Percentiles rank a stretch among this genome's conserved stretches.
phyloP scores from a whole-genome alignment of 2,888 invertebrate species.

The Cetonia aurata region DNA sequence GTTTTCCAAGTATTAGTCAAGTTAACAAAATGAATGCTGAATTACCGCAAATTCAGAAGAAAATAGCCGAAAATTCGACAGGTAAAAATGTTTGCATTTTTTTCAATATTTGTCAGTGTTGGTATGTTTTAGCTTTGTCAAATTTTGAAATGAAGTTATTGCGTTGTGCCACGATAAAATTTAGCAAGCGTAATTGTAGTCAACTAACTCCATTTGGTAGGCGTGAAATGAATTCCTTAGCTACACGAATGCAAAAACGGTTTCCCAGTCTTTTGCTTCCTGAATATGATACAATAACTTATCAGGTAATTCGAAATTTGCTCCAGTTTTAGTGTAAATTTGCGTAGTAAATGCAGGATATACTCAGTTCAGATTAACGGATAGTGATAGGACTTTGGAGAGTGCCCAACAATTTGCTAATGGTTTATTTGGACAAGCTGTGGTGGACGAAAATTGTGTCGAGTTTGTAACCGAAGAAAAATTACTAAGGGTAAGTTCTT shows the following conservation, averaged over 20 bases:
- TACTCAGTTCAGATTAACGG: constrained; percentile 24
- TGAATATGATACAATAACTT: constrained; percentile 5
- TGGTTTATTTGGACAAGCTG: constrained; percentile 80
- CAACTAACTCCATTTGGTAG: constrained; percentile 10
- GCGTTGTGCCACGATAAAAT: neutral
- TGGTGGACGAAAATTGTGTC: constrained; percentile 74
- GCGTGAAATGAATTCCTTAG: constrained; percentile 19
- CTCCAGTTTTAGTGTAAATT: too few relatives aligned
- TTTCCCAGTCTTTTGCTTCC: constrained; percentile 13
- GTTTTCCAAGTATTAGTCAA: constrained; percentile 16
- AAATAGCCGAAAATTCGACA: constrained; percentile 3
- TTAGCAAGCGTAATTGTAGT: neutral
- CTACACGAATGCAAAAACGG: constrained; percentile 20
- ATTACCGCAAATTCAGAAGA: constrained; percentile 15
- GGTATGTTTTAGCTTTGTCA: neutral
- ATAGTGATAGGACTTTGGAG: constrained; percentile 15
- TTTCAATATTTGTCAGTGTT: too few relatives aligned
- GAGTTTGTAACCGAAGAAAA: constrained; percentile 70
- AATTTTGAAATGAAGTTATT: constrained; percentile 17
- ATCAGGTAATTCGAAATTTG: constrained; percentile 9
- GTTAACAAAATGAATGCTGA: constrained; percentile 21
- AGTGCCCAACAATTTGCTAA: constrained; percentile 77
- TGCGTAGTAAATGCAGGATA: neutral
- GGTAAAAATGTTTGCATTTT: neutral
- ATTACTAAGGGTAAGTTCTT: constrained; percentile 61